These are phyloP conservation scores for Lepus oiostolus DNA, from an alignment of 2,797 vertebrate genomes.

Conservation along the genomic window DNA sequence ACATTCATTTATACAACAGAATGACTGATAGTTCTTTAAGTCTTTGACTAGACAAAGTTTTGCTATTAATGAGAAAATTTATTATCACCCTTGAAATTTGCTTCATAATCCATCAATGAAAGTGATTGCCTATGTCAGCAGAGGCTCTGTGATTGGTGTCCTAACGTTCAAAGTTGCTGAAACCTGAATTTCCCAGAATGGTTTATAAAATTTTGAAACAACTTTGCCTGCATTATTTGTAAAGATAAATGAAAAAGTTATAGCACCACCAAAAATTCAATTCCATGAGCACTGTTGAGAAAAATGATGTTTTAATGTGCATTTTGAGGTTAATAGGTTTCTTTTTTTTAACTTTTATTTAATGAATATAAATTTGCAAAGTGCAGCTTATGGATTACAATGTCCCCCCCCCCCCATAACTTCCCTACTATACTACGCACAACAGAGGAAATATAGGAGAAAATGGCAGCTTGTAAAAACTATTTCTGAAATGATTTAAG, in stretches of 20 bases:
- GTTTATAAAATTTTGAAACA: neutral
- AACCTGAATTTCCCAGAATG: neutral
- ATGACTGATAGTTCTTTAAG: neutral
- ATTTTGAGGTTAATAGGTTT: neutral
- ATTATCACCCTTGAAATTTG: neutral
- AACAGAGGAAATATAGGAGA: neutral
- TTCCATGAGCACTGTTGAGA: neutral
- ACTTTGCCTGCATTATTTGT: neutral
- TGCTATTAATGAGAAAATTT: neutral
- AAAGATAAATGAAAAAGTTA: neutral
- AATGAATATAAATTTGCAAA: too few species aligned
- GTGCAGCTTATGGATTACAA: too few species aligned
- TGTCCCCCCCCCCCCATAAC: too few species aligned
- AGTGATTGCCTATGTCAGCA: neutral
- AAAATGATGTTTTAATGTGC: neutral
- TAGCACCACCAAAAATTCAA: neutral
- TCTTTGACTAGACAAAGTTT: neutral
- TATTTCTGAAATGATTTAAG: conserved; percentile 25
- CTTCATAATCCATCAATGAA: neutral
- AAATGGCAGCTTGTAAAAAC: neutral
- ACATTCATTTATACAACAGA: neutral
- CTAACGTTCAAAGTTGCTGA: neutral
- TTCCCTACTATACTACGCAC: neutral
- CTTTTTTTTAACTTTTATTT: neutral
- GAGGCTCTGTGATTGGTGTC: neutral